Evolutionary conservation across 2,888 invertebrate genomes (phyloP), one percentile per base, ranked within the genome.

Genomic region (Macrosoma leucophasiata): DNA sequence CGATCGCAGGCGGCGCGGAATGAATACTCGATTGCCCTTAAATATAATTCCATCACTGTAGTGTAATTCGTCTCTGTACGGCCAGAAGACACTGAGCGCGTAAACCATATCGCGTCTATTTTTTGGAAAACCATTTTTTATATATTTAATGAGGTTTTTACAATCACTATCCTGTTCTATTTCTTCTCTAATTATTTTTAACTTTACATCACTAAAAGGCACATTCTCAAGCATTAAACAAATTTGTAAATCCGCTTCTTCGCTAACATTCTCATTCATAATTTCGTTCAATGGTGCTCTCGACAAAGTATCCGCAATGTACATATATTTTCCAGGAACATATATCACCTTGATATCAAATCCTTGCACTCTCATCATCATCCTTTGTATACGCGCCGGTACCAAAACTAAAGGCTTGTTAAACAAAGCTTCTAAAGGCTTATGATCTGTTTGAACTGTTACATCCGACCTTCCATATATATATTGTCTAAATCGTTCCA

Each of bases 291-390:
- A 19, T 0, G 52, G 36, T 0, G 52, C 50, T 0, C 54, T 36
- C 1, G 55, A 57, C 10, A 56, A 18, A 0, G 50, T 43, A 20
- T 55, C 54, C 0, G 55, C 39, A 4, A 57, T 33, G 33, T 39
- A 55, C 50, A 57, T 50, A 27, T 50, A 48, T 27, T 52, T 55
- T 0, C 55, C 53, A 0, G 54, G 50, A 4, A 17, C 42, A 34
- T 58, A 54, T 1, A 14, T 13, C 1, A 54, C 44, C 4, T 28
- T 33, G 4, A 55, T 34, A 17, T 48, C 44, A 29, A 52, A 55
- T 1, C 33, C 26, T 34, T 55, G 54, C 2, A 52, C 14, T 13
- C 49, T 25, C 3, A 59, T 10, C 39, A 55, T 42, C 52, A 55
- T 52, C 1, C 53, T 28, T 13, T 53, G 52, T n/a, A 58, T 28